A percentile compares a stretch with the other conserved stretches of the same genome.
phyloP scores from a whole-genome alignment of 1,140 invertebrate genomes.

The Drosophila ironensis region DNA sequence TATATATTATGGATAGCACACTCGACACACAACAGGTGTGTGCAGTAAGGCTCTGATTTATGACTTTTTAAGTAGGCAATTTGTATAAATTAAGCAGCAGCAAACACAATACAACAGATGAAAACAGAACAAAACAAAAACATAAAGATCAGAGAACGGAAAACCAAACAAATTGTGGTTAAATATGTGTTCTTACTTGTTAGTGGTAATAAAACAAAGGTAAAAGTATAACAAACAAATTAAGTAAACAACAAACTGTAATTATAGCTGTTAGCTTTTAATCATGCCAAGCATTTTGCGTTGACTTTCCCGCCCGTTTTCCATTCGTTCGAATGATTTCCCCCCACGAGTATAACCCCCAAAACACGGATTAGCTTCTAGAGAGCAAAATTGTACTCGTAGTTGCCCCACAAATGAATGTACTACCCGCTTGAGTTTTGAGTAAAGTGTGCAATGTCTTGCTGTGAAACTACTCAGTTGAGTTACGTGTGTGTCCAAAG shows the following conservation, averaged over 20 bases:
- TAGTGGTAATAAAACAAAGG: constrained; percentile 75
- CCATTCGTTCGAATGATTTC: constrained; percentile 3
- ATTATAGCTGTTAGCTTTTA: constrained; percentile 71
- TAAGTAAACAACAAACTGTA: constrained; percentile 33
- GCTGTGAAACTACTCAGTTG: constrained; percentile 28
- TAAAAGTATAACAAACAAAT: constrained; percentile 39
- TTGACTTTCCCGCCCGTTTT: constrained; percentile 31
- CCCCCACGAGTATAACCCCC: constrained; percentile 22
- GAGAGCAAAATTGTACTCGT: constrained; percentile 10
- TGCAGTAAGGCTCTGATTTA: constrained; percentile 72
- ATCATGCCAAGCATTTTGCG: constrained; percentile 74
- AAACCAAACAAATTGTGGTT: constrained; percentile 74
- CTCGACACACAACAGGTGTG: constrained; percentile 45
- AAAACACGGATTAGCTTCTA: constrained; percentile 33
- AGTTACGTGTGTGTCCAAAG: neutral
- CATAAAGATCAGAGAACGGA: constrained; percentile 32
- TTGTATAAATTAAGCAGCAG: constrained; percentile 68
- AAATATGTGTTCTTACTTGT: constrained; percentile 82
- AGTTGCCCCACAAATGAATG: constrained; percentile 8
- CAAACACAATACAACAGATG: constrained; percentile 26
- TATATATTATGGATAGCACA: constrained; percentile 41
- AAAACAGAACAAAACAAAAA: constrained; percentile 19
- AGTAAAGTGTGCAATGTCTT: constrained; percentile 23
- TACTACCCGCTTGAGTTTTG: constrained; percentile 4
- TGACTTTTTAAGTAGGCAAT: constrained; percentile 77